phyloP scores from a whole-genome alignment of 2,113 vertebrate genomes.

The Triplophysa rosa region DNA sequence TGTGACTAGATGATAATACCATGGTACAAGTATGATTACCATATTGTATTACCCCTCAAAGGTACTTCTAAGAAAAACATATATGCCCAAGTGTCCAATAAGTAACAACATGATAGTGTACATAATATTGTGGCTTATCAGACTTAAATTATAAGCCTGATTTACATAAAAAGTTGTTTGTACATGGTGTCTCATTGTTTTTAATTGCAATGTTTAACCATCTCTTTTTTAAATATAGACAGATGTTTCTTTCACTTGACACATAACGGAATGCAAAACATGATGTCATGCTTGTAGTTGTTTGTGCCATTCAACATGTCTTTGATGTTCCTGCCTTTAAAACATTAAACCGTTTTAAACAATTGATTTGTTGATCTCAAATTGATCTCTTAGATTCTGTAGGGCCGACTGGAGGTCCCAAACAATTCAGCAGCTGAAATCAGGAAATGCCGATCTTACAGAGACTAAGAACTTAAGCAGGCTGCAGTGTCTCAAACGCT shows the following conservation, averaged over 20 bases:
- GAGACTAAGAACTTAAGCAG: slow-evolving; percentile 51
- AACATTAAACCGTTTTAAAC: background rate
- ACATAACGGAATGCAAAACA: background rate
- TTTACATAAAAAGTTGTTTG: background rate
- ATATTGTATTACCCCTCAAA: too few relatives aligned
- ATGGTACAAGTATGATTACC: too few relatives aligned
- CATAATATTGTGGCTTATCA: background rate
- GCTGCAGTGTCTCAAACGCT: slow-evolving; percentile 37
- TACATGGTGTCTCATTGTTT: background rate
- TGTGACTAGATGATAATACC: too few relatives aligned
- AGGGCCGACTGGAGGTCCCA: slow-evolving; percentile 11
- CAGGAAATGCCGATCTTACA: slow-evolving; percentile 54
- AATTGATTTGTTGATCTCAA: too few relatives aligned
- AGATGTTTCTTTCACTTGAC: background rate
- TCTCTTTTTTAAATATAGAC: background rate
- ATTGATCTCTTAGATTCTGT: background rate
- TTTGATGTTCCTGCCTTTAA: background rate
- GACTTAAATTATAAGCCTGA: background rate
- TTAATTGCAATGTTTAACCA: background rate
- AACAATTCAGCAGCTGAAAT: slow-evolving; percentile 52
- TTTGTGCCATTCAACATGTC: background rate
- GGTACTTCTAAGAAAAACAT: too few relatives aligned
- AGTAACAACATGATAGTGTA: too few relatives aligned
- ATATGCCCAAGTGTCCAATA: too few relatives aligned
- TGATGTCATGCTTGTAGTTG: background rate